Percentiles rank a stretch among this genome's conserved stretches.
Evolutionary conservation across 2,888 invertebrate genomes (phyloP).

Genomic region (Ceriagrion tenellum): DNA sequence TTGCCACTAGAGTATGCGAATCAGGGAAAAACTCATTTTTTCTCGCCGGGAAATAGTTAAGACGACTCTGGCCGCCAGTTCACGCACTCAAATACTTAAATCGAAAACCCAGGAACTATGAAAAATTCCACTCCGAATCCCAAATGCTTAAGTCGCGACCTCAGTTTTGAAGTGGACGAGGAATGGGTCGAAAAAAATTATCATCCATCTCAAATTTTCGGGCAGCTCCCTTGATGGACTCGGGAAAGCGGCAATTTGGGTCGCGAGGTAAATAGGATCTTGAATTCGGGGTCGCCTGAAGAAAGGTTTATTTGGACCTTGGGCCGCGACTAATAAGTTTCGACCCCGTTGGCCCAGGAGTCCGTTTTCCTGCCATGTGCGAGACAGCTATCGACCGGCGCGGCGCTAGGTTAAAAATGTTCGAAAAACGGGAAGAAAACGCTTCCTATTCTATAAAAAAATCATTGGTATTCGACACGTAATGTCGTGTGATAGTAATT

Average conservation of each 20-base stretch:
- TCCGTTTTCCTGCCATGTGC: too few species aligned
- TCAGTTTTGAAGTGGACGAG: background rate
- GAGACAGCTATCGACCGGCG: background rate
- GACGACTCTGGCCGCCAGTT: background rate
- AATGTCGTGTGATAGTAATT: too few species aligned
- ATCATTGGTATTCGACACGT: background rate
- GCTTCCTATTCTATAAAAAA: background rate
- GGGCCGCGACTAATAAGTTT: background rate
- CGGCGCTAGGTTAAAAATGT: background rate
- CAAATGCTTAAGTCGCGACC: background rate
- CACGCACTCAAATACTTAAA: background rate
- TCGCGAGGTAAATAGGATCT: background rate
- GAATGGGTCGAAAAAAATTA: background rate
- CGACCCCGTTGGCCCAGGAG: background rate
- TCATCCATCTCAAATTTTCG: background rate
- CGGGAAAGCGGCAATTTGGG: background rate
- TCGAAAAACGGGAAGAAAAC: background rate
- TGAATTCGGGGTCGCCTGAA: background rate
- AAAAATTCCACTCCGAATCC: background rate
- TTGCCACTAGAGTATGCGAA: too few species aligned
- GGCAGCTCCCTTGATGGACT: background rate
- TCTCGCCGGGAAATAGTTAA: too few species aligned
- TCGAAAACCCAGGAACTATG: background rate
- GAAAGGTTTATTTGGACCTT: too few species aligned
- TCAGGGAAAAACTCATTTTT: too few species aligned